These are phyloP conservation scores for Oscarella lobularis DNA, from an alignment of 37 sponge, comb jelly and placozoan species.

Conservation along the genomic window DNA sequence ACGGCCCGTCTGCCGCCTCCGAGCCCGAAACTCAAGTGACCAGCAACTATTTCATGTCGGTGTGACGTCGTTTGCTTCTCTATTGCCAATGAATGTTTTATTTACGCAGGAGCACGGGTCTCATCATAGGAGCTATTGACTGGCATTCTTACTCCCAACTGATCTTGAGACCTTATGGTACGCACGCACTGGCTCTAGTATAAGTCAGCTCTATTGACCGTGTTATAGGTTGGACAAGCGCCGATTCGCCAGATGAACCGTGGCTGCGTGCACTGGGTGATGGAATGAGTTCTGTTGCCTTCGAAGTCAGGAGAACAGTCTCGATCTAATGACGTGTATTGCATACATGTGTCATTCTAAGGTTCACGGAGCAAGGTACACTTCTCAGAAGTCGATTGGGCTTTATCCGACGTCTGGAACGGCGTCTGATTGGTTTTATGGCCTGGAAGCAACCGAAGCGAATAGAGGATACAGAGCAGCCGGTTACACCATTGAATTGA, in stretches of 20 bases:
- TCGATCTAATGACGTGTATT: neutral
- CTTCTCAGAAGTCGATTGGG: slow-evolving; percentile 15
- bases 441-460: slow-evolving; percentile 20
- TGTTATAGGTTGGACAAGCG: slow-evolving; percentile 26
- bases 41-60: slow-evolving; percentile 39
- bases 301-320: neutral
- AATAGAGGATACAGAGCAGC: slow-evolving; percentile 43
- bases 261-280: slow-evolving; percentile 31
- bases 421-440: slow-evolving; percentile 47
- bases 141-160: slow-evolving; percentile 69
- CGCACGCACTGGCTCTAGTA: too few relatives aligned
- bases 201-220: too few relatives aligned
- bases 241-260: slow-evolving; percentile 35
- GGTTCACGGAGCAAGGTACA: slow-evolving; percentile 21
- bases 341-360: neutral
- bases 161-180: slow-evolving; percentile 57
- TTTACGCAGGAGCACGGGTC: slow-evolving; percentile 13
- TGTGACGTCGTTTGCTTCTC: neutral
- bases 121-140: slow-evolving; percentile 59
- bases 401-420: slow-evolving; percentile 42
- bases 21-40: slow-evolving; percentile 55
- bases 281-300: slow-evolving; percentile 1
- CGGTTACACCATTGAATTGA: slow-evolving; percentile 38
- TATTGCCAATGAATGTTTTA: neutral
- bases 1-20: slow-evolving; percentile 39